A percentile compares a stretch with the other conserved stretches of the same genome.
Conservation (phyloP, 2,888 invertebrate species). For the Cerceris ruficornis region DNA sequence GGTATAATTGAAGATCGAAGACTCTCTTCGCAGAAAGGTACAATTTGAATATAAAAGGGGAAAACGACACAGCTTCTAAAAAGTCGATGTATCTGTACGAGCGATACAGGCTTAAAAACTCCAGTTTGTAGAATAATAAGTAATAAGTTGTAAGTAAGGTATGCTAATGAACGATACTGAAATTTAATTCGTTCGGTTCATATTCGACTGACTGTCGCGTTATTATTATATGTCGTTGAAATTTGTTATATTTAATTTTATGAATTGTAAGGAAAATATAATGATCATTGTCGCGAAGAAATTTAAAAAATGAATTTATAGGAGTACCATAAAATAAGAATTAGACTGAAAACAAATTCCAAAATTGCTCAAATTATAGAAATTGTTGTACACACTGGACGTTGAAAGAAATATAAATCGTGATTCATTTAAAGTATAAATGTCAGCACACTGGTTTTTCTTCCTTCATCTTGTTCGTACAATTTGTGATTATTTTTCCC, state of each 20-base stretch:
- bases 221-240: background rate
- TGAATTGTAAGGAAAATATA: no score
- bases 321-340: no score
- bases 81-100: no score
- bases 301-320: no score
- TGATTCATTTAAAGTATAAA: conserved; percentile 48
- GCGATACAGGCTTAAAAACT: background rate
- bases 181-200: no score
- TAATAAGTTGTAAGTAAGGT: conserved; percentile 9
- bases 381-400: conserved; percentile 62
- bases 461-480: background rate
- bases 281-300: no score
- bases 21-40: conserved; percentile 9
- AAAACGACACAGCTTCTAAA: background rate
- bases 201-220: background rate
- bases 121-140: background rate
- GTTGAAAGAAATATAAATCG: conserved; percentile 47
- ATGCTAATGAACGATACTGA: background rate
- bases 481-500: conserved; percentile 14
- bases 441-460: background rate
- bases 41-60: conserved; percentile 9
- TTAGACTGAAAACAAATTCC: conserved; percentile 12
- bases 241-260: background rate
- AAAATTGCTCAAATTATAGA: conserved; percentile 21
- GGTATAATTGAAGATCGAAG: conserved; percentile 10